Base-by-base conservation (phyloP, 1,140 invertebrate species). In the Eriosoma lanigerum region DNA sequence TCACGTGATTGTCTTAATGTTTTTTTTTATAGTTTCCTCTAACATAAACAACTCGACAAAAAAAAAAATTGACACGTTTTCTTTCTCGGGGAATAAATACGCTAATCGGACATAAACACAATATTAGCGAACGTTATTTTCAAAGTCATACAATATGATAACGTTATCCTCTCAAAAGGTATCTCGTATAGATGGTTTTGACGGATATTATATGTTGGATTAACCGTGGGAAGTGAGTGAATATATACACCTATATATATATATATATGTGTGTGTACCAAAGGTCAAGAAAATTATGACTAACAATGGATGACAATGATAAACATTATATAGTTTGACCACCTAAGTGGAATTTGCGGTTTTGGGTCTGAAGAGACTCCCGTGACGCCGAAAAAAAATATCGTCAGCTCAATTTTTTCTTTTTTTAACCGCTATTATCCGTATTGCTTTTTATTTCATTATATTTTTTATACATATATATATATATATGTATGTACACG, bases 381-480 rank as follows among this genome's bases (percentile, higher is more conserved):
- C 73, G 73, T 38, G 73, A 76, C 38, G 73, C 38, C 21, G 56
- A 46, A 58, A 60, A 76, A 38, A 46, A 58, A 60, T 46, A 76
- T 76, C 56, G 73, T 76, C 73, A 76, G 73, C 73, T 76, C 52
- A 2, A 76, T 17, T 38, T 50, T 50, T 76, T 76, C 32, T 76
- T 76, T 54, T 76, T 60, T 60, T 76, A 76, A 76, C 73, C 73
- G 44, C 73, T 76, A 60, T 75, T 75, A 75, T 75, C 29, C 52
- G 32, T 29, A 32, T 58, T 10, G 50, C 32, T 4, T 50, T 29
- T 50, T 50, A 64, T 64, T 64, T 68, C 10, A 46, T 44, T 68
- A 68, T 68, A 72, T 50, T 54, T 50, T n/a, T 75, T 56, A 15
- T 75, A 15, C 24, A 29, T 75, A 9, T 26, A 24, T 50, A 50